These are phyloP conservation scores for Paelopatides confundens DNA, from an alignment of 53 echinoderm and acorn worm species.

Conservation along the genomic window DNA sequence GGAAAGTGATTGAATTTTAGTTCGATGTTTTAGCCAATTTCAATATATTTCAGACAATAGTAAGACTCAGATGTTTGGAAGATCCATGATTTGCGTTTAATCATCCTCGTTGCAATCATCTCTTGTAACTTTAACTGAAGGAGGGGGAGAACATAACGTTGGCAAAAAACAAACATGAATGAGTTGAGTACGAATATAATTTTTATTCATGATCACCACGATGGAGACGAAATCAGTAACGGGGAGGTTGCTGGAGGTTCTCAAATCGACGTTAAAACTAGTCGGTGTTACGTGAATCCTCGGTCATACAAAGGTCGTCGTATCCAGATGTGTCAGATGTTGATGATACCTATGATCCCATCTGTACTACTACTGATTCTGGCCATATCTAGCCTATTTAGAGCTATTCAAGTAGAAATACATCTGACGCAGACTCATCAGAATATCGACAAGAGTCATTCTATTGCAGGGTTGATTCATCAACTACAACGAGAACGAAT, in stretches of 20 bases:
- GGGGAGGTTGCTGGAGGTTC: not conserved
- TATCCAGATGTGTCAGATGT: conserved; percentile 83
- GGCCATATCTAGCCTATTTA: conserved; percentile 67
- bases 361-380: conserved; percentile 75
- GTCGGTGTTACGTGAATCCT: conserved; percentile 79
- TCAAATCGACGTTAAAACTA: conserved; percentile 40
- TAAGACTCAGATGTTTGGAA: too few species aligned
- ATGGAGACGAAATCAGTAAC: not conserved
- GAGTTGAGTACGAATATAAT: too few species aligned
- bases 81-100: too few species aligned
- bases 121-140: too few species aligned
- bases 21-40: too few species aligned
- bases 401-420: not conserved
- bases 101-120: too few species aligned
- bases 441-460: conserved; percentile 44
- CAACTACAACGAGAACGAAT: conserved; percentile 53
- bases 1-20: too few species aligned
- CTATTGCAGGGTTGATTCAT: conserved; percentile 62
- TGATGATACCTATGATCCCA: conserved; percentile 77
- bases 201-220: too few species aligned
- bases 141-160: too few species aligned
- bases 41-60: too few species aligned
- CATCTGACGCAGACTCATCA: not conserved
- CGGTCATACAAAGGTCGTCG: conserved; percentile 80
- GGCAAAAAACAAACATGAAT: too few species aligned